Evolutionary conservation across 2,113 vertebrate genomes (phyloP), one percentile per base, ranked within the genome.

Genomic region (Nibea coibor): DNA sequence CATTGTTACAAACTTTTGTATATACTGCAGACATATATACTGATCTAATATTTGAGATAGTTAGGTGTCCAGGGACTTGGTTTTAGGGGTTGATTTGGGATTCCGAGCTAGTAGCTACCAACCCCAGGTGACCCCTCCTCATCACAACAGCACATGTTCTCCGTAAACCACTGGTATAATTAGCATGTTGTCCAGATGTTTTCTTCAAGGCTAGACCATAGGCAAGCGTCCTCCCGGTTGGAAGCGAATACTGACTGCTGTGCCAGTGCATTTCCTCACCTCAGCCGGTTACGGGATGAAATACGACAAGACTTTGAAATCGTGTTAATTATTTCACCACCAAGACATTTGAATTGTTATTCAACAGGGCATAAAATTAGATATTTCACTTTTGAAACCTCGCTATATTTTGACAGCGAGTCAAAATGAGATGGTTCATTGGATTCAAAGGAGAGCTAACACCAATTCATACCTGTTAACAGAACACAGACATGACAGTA

Each of bases 101-200:
- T 66, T 88, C 71, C 28, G 72, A 68, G 80, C 72, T 83, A 74
- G 80, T 83, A 74, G 80, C 77, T 79, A 51, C 62, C 78, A 61
- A 47, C 80, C 69, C 77, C 72, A 81, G 43, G 77, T 76, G 79
- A 88, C 77, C 65, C 80, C 53, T 65, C 65, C 65, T 72, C 61
- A 68, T 92, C 88, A 85, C 88, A 80, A 59, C 67, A 71, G 85
- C 91, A 87, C 83, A 87, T 88, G 85, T 81, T 93, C 87, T 80
- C 50, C 65, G 70, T 83, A 82, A 90, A 92, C 74, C 75, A 65
- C 70, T 58, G 86, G 70, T 88, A 47, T 87, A 95, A 94, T 94
- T 94, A 93, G 84, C 68, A 78, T 78, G 61, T 79, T 69, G 76
- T 93, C 92, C 94, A 95, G 94, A 95, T 95, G 94, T 94, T 92